These are phyloP conservation scores for Drosophila meridiana DNA, from an alignment of 2,888 invertebrate genomes.

Conservation along the genomic window DNA sequence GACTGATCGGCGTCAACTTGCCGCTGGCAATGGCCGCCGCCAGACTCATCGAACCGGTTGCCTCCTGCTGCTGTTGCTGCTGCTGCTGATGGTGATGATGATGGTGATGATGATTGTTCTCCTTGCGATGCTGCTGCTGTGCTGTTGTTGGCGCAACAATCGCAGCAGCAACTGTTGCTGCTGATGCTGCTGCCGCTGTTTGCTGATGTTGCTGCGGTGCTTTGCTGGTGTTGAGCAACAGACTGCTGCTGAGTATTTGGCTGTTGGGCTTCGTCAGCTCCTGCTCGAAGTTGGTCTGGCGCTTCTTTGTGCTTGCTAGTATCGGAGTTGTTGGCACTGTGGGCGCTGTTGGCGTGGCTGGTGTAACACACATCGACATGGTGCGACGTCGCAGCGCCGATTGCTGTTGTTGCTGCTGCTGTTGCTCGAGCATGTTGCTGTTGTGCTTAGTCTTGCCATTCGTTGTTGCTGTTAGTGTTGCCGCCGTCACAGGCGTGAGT, in stretches of 20 bases:
- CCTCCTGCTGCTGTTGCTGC: slow-evolving; percentile 22
- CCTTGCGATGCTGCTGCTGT: slow-evolving; percentile 65
- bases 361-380: slow-evolving; percentile 68
- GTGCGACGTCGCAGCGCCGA: slow-evolving; percentile 67
- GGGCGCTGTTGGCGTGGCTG: slow-evolving; percentile 26
- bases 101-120: slow-evolving; percentile 62
- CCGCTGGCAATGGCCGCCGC: slow-evolving; percentile 66
- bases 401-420: slow-evolving; percentile 47
- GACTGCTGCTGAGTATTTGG: slow-evolving; percentile 71
- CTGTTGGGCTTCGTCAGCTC: slow-evolving; percentile 72
- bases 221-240: slow-evolving; percentile 66
- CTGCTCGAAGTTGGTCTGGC: slow-evolving; percentile 86
- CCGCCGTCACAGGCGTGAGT: slow-evolving; percentile 26
- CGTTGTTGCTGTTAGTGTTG: slow-evolving; percentile 31
- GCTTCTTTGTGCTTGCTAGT: slow-evolving; percentile 66
- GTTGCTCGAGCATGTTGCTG: slow-evolving; percentile 25
- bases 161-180: slow-evolving; percentile 15
- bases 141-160: slow-evolving; percentile 15
- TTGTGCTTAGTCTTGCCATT: slow-evolving; percentile 69
- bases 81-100: slow-evolving; percentile 34
- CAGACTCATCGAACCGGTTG: slow-evolving; percentile 50
- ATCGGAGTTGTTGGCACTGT: slow-evolving; percentile 41
- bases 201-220: slow-evolving; percentile 32
- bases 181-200: slow-evolving; percentile 21
- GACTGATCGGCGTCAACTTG: slow-evolving; percentile 63